Evolutionary conservation across 2,797 vertebrate genomes (phyloP).

Genomic region (Philypnodon macrostomus): DNA sequence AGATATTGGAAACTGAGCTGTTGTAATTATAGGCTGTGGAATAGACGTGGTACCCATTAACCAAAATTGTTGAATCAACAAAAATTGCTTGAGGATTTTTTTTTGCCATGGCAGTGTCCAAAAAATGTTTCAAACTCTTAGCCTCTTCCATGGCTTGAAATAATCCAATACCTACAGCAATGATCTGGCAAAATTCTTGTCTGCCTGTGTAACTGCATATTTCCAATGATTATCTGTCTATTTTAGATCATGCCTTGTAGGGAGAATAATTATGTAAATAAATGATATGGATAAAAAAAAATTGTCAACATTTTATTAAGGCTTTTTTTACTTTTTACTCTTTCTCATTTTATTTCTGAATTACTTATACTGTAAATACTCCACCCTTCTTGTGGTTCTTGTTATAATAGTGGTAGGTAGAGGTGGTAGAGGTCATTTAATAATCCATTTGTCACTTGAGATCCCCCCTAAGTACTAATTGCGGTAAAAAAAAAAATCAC

Average conservation of each 20-base stretch:
- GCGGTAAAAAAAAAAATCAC: slow-evolving; percentile 74
- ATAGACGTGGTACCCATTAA: slow-evolving; percentile 87
- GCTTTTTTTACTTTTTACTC: slow-evolving; percentile 32
- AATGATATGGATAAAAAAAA: too few species aligned
- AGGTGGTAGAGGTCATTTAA: slow-evolving; percentile 65
- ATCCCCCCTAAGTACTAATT: slow-evolving; percentile 70
- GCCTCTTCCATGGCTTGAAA: slow-evolving; percentile 72
- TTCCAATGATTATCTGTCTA: slow-evolving; percentile 31
- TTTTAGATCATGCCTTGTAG: slow-evolving; percentile 14
- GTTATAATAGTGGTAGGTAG: slow-evolving; percentile 46
- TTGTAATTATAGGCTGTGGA: slow-evolving; percentile 86
- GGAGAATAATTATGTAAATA: too few species aligned
- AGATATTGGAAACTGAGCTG: slow-evolving; percentile 86
- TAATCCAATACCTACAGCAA: slow-evolving; percentile 80
- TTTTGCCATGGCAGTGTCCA: slow-evolving; percentile 77
- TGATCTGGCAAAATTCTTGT: slow-evolving; percentile 67
- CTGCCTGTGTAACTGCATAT: slow-evolving; percentile 56
- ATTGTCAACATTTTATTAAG: slow-evolving; percentile 12
- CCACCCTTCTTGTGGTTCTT: slow-evolving; percentile 31
- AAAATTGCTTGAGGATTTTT: slow-evolving; percentile 81
- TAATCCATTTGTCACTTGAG: slow-evolving; percentile 56
- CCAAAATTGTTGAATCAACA: slow-evolving; percentile 88
- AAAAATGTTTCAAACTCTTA: slow-evolving; percentile 77
- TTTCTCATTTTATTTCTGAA: slow-evolving; percentile 24
- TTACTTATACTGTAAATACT: slow-evolving; percentile 31